phyloP scores from a whole-genome alignment of 2,113 vertebrate species.

The Charadrius vociferus region DNA sequence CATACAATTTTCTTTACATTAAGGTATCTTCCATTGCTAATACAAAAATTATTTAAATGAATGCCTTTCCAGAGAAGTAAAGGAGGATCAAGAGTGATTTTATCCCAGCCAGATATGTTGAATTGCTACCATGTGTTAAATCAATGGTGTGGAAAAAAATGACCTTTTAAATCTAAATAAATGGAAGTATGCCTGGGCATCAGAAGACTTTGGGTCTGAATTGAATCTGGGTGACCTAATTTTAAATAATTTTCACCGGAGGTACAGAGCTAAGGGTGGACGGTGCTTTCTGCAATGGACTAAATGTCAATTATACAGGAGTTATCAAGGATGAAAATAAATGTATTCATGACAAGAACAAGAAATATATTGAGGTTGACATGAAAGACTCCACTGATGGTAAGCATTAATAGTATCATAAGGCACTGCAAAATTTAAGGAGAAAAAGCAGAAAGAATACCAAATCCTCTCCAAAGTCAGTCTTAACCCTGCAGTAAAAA shows the following conservation, averaged over 20 bases:
- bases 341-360: neutral
- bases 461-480: neutral
- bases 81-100: neutral
- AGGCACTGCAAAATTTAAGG: neutral
- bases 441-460: neutral
- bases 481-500: neutral
- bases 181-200: neutral
- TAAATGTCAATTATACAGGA: neutral
- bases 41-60: neutral
- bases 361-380: neutral
- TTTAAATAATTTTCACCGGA: neutral
- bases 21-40: neutral
- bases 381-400: neutral
- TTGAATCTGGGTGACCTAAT: neutral
- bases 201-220: neutral
- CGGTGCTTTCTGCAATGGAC: neutral
- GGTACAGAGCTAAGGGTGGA: neutral
- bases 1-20: neutral
- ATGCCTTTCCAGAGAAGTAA: neutral
- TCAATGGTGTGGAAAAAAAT: neutral
- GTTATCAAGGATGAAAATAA: neutral
- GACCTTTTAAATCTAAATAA: neutral
- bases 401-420: neutral
- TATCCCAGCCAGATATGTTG: neutral
- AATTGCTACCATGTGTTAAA: neutral